Conservation (phyloP, 2,113 vertebrate species). For the Myanophis thanlyinensis region DNA sequence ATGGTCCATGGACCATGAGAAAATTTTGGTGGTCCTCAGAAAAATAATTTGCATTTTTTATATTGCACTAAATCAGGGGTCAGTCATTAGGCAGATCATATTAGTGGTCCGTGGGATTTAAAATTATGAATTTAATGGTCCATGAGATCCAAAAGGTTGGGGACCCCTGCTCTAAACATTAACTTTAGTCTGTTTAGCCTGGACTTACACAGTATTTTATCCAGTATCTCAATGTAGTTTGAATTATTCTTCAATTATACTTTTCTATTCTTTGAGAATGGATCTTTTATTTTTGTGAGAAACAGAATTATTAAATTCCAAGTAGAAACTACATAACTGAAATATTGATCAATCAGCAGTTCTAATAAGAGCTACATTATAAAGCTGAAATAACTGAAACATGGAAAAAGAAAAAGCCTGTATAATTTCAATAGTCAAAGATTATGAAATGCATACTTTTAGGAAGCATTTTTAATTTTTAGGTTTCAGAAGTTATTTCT, state of each 20-base stretch:
- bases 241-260: neutral
- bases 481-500: neutral
- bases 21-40: no score
- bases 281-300: neutral
- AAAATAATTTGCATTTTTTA: no score
- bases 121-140: no score
- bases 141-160: no score
- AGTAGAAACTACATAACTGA: neutral
- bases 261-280: neutral
- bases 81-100: no score
- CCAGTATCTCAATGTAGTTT: constrained; percentile 8
- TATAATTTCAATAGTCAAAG: neutral
- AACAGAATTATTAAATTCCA: neutral
- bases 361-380: neutral
- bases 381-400: neutral
- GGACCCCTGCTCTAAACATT: neutral
- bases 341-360: neutral
- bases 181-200: neutral
- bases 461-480: neutral
- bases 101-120: no score
- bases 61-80: no score
- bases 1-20: no score
- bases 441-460: neutral
- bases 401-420: neutral
- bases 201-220: neutral